These are phyloP conservation scores for Pangasius larnaudii DNA, from an alignment of 2,797 vertebrate species.

Conservation along the genomic window DNA sequence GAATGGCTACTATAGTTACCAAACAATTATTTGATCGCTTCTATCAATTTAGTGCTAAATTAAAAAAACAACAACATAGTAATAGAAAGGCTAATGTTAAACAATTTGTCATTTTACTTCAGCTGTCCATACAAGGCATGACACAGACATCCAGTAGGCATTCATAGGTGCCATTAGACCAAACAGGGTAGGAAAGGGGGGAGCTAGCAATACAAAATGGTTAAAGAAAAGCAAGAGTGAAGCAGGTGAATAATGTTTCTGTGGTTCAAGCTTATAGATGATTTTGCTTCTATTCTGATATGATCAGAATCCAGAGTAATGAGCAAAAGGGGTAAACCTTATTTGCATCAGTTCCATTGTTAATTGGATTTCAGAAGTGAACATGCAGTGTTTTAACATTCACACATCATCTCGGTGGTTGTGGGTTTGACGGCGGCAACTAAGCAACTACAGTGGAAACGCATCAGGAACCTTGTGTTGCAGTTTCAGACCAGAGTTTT, in stretches of 20 bases:
- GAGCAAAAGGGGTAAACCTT: background rate
- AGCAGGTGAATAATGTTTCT: background rate
- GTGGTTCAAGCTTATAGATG: background rate
- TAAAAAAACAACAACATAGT: background rate
- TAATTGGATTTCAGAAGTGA: background rate
- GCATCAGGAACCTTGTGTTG: background rate
- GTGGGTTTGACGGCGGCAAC: background rate
- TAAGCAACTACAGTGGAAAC: background rate
- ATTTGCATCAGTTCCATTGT: background rate
- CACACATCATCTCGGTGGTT: background rate
- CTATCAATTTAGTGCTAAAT: background rate
- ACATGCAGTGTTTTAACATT: background rate
- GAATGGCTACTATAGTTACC: background rate
- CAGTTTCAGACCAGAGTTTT: background rate
- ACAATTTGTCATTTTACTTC: background rate
- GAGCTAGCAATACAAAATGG: background rate
- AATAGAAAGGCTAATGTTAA: background rate
- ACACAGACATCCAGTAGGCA: background rate
- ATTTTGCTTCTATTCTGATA: background rate
- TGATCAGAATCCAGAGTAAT: background rate
- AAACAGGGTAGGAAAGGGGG: background rate
- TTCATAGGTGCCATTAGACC: background rate
- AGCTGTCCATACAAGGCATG: background rate
- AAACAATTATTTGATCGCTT: background rate
- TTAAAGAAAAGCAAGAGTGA: background rate